Percentiles rank a stretch among this genome's conserved stretches.
Conservation (phyloP, 2,797 vertebrate genomes). For the Prunella strophiata region DNA sequence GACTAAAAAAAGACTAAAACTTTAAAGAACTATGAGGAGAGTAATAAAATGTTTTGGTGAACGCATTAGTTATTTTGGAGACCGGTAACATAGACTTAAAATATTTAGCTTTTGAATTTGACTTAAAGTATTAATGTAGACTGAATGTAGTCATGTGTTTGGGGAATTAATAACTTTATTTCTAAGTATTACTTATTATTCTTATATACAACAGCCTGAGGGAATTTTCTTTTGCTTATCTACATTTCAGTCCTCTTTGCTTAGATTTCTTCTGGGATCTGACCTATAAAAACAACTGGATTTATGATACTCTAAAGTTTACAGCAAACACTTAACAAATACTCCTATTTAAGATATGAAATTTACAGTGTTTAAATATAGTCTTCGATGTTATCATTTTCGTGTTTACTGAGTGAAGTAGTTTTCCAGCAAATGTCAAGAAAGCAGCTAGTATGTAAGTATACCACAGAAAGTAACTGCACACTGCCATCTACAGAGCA, state of each 20-base stretch:
- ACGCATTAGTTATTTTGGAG: conserved; percentile 3
- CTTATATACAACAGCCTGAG: not conserved
- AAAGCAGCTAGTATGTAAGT: not conserved
- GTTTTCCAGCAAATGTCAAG: conserved; percentile 3
- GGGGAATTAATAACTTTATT: conserved; percentile 4
- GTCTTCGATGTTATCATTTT: not conserved
- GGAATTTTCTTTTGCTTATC: conserved; percentile 46
- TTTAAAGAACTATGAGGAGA: not conserved
- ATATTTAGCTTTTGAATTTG: conserved; percentile 8
- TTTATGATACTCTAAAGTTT: conserved; percentile 26
- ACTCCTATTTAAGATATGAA: not conserved
- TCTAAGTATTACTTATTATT: conserved; percentile 16
- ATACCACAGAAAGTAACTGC: not conserved
- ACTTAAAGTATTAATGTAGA: not conserved
- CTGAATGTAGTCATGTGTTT: not conserved
- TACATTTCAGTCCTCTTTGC: not conserved
- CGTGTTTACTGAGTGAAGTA: conserved; percentile 9
- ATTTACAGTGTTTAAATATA: conserved; percentile 32
- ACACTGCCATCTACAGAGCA: conserved; percentile 43
- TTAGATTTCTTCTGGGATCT: conserved; percentile 45
- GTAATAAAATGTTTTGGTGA: not conserved
- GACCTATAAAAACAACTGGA: conserved; percentile 31
- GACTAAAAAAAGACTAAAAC: not conserved
- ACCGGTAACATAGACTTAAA: not conserved
- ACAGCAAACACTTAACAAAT: conserved; percentile 20